A percentile compares a stretch with the other conserved stretches of the same genome.
phyloP scores from a whole-genome alignment of 2,888 invertebrate genomes.

The Drosophila nr. fundita region DNA sequence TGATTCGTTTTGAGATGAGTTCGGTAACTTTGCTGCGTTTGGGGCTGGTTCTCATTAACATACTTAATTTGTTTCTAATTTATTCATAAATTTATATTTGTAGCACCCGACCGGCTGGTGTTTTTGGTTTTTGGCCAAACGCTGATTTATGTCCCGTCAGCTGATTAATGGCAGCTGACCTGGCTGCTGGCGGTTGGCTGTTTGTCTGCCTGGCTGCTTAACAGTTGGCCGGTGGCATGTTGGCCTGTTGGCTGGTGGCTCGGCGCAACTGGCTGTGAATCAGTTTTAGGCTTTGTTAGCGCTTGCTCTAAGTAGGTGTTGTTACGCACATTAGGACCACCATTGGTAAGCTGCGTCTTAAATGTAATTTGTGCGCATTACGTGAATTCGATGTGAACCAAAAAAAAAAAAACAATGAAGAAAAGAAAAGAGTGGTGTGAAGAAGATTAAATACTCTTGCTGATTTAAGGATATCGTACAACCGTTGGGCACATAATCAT shows the following conservation, averaged over 20 bases:
- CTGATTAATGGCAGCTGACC: conserved; percentile 73
- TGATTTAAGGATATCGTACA: neutral
- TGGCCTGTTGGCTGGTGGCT: conserved; percentile 2
- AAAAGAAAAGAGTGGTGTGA: neutral
- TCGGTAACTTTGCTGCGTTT: conserved; percentile 30
- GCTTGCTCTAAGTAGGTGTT: conserved; percentile 70
- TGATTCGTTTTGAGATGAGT: conserved; percentile 33
- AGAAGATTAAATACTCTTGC: conserved; percentile 2
- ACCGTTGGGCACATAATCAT: too few species aligned
- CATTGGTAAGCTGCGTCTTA: conserved; percentile 61
- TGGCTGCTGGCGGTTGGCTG: conserved; percentile 31
- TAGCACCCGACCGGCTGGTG: conserved; percentile 63
- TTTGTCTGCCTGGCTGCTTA: neutral
- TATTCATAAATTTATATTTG: conserved; percentile 80
- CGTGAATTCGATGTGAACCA: conserved; percentile 17
- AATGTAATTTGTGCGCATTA: conserved; percentile 67
- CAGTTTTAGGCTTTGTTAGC: conserved; percentile 46
- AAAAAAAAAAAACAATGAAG: neutral
- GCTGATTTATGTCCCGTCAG: conserved; percentile 68
- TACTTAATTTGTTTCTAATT: conserved; percentile 80
- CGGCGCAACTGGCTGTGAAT: conserved; percentile 24
- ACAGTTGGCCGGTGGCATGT: neutral
- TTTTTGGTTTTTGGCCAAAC: conserved; percentile 44
- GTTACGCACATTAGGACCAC: conserved; percentile 73
- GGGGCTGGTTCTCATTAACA: conserved; percentile 66